Evolutionary conservation across 2,113 vertebrate genomes (phyloP).

Genomic region (Spermophilus dauricus): DNA sequence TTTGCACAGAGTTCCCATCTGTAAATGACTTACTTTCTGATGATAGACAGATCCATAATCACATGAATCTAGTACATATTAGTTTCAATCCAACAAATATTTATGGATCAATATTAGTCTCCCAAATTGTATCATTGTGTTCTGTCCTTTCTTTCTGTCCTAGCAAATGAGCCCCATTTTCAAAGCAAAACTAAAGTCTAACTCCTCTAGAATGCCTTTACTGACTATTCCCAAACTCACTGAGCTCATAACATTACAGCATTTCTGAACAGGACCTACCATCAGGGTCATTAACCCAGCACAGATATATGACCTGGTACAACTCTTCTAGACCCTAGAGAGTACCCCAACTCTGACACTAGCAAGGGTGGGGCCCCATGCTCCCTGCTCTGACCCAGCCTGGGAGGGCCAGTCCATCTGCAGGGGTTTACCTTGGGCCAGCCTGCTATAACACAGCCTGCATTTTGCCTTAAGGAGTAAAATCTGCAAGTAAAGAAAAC

Average conservation of each 20-base stretch:
- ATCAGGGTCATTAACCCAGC: background rate
- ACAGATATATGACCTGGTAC: background rate
- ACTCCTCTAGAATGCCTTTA: background rate
- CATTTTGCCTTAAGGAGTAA: conserved; percentile 87
- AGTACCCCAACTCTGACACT: background rate
- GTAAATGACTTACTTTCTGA: background rate
- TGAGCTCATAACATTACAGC: background rate
- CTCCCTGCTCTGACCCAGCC: background rate
- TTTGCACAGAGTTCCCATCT: background rate
- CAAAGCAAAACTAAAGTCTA: conserved; percentile 3
- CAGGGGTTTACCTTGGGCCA: conserved; percentile 78
- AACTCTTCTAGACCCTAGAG: background rate
- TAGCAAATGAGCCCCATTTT: background rate
- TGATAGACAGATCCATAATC: background rate
- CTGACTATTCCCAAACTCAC: background rate
- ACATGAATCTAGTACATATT: background rate
- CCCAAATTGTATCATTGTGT: background rate
- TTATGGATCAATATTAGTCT: background rate
- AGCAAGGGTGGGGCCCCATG: background rate
- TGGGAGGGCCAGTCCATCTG: background rate
- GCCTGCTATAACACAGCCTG: conserved; percentile 73
- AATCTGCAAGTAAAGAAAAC: conserved; percentile 86
- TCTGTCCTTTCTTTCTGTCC: background rate
- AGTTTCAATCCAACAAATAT: background rate
- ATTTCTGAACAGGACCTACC: background rate